Evolutionary conservation across 92 coral and sea anemone genomes (phyloP).

Genomic region (Zoanthus gigantus): DNA sequence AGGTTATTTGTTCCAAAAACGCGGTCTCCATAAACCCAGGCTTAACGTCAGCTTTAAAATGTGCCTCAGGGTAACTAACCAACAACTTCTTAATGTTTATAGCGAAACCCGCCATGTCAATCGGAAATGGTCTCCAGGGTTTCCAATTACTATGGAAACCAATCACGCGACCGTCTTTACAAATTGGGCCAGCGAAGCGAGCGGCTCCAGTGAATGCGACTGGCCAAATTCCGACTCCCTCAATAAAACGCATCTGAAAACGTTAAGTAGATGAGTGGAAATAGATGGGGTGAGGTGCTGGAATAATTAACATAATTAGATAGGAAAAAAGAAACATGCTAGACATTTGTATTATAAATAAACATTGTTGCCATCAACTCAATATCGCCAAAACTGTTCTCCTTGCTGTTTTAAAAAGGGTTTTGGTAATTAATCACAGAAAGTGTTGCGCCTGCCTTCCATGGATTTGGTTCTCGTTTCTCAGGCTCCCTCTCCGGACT

Average conservation of each 20-base stretch:
- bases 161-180: constrained; percentile 75
- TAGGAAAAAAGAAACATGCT: not conserved
- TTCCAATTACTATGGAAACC: constrained; percentile 92
- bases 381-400: too few relatives aligned
- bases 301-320: not conserved
- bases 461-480: too few relatives aligned
- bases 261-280: not conserved
- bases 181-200: constrained; percentile 93
- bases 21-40: constrained; percentile 85
- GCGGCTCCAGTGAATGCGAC: constrained; percentile 96
- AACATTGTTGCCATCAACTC: too few relatives aligned
- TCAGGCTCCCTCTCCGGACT: too few relatives aligned
- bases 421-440: too few relatives aligned
- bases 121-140: constrained; percentile 79
- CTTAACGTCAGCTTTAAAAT: constrained; percentile 72
- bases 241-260: constrained; percentile 75
- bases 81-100: constrained; percentile 72
- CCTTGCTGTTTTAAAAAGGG: too few relatives aligned
- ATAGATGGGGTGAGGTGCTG: not conserved
- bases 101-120: constrained; percentile 96
- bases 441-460: too few relatives aligned
- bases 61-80: constrained; percentile 63
- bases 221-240: constrained; percentile 92
- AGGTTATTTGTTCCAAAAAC: constrained; percentile 76
- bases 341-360: not conserved